phyloP scores from a whole-genome alignment of 2,888 invertebrate species.

The Volucella inanis region DNA sequence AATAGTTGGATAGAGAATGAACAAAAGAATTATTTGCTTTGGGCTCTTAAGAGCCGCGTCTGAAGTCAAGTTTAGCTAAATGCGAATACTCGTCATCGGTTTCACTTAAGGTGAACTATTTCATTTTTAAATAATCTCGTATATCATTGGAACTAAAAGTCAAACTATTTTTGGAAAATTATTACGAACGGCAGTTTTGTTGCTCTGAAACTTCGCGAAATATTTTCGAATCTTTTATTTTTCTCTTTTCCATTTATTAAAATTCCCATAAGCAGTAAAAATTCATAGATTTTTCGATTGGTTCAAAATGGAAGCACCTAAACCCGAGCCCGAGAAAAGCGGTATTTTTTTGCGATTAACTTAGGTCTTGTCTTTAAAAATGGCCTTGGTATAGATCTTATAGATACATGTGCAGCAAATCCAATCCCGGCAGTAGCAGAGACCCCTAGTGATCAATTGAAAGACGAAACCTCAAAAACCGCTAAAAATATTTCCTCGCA shows the following conservation, averaged over 20 bases:
- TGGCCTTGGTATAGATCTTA: too few species aligned
- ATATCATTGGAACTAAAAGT: slow-evolving; percentile 41
- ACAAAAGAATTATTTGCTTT: too few species aligned
- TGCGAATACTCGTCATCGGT: too few species aligned
- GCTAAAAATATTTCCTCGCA: background rate
- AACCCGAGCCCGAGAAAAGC: slow-evolving; percentile 5
- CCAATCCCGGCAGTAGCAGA: too few species aligned
- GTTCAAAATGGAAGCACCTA: slow-evolving; percentile 32
- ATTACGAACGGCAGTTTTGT: slow-evolving; percentile 38
- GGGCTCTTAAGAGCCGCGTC: too few species aligned
- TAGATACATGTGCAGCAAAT: too few species aligned
- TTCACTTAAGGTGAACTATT: slow-evolving; percentile 42
- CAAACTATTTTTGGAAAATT: slow-evolving; percentile 50
- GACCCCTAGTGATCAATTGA: too few species aligned
- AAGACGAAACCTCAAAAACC: background rate
- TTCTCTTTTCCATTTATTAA: slow-evolving; percentile 27
- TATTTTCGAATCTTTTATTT: slow-evolving; percentile 31
- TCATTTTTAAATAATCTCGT: background rate
- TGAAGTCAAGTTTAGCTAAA: too few species aligned
- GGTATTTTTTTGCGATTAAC: slow-evolving; percentile 1
- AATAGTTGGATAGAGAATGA: too few species aligned
- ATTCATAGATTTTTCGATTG: slow-evolving; percentile 42
- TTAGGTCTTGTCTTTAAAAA: too few species aligned
- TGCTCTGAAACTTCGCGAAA: slow-evolving; percentile 22
- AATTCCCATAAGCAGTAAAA: slow-evolving; percentile 29